These are phyloP conservation scores for Ctenopoma multispine DNA, from an alignment of 2,797 vertebrate species.

Conservation along the genomic window DNA sequence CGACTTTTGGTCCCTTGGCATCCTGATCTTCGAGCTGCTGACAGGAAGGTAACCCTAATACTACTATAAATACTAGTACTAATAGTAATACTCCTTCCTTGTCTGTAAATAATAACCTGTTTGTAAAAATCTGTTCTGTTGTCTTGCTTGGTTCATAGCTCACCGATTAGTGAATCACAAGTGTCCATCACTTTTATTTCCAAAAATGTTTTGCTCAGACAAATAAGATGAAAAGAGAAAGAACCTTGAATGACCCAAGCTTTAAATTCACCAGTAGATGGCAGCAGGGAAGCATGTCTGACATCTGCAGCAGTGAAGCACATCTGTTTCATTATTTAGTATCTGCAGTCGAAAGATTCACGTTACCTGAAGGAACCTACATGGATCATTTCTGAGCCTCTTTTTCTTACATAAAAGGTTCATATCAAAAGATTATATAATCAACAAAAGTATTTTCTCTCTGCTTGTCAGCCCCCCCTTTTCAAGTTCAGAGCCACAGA, in stretches of 20 bases:
- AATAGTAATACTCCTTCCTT: not conserved
- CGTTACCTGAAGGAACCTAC: not conserved
- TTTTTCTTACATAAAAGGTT: not conserved
- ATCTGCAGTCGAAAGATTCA: not conserved
- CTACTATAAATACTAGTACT: not conserved
- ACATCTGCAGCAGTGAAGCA: slow-evolving; percentile 3
- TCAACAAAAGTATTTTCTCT: not conserved
- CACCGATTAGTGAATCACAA: not conserved
- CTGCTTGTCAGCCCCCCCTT: slow-evolving; percentile 82
- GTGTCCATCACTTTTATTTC: not conserved
- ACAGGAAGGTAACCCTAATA: slow-evolving; percentile 81
- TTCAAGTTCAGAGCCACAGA: slow-evolving; percentile 87
- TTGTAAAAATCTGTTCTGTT: not conserved
- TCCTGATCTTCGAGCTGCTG: slow-evolving; percentile 87
- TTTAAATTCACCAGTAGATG: slow-evolving; percentile 63
- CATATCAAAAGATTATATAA: not conserved
- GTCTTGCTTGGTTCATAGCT: not conserved
- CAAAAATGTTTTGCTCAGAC: not conserved
- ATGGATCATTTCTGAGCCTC: not conserved
- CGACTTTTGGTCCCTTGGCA: slow-evolving; percentile 89
- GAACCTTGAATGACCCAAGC: not conserved
- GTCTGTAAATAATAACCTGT: not conserved
- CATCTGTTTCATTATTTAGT: not conserved
- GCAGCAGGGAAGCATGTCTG: slow-evolving; percentile 59
- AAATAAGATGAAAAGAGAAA: not conserved